Conservation (phyloP, 2,888 invertebrate genomes). For the Caenorhabditis sp. region DNA sequence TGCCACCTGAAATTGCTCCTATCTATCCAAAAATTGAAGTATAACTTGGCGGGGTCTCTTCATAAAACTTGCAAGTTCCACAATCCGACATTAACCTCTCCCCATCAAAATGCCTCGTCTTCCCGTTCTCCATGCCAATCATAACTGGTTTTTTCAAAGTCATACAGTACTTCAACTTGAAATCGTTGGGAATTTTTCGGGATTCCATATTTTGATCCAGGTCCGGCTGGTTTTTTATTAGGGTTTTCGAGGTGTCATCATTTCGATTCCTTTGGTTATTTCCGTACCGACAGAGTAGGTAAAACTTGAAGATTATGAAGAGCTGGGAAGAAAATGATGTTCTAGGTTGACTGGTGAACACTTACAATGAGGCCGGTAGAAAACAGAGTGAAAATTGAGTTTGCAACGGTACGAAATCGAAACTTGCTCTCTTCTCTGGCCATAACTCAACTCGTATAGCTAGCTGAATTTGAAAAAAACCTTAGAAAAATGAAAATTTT, state of each 20-base stretch:
- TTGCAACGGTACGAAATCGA: neutral
- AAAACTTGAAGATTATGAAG: neutral
- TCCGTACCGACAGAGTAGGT: neutral
- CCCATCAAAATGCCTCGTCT: neutral
- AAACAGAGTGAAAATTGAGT: neutral
- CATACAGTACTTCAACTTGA: neutral
- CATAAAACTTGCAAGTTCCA: neutral
- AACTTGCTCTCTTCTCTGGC: neutral
- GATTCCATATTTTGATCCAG: neutral
- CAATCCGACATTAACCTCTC: neutral
- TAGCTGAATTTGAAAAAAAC: too few species aligned
- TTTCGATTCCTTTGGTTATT: neutral
- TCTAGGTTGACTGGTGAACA: neutral
- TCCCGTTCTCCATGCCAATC: neutral
- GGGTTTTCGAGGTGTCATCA: neutral
- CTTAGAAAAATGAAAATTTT: too few species aligned
- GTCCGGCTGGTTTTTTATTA: neutral
- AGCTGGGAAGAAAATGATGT: neutral
- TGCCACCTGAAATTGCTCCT: neutral
- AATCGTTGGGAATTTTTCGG: neutral
- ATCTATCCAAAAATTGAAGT: neutral
- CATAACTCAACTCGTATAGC: neutral
- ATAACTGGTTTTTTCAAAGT: neutral
- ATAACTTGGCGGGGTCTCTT: neutral
- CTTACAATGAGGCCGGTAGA: neutral